Conservation (phyloP, 30 jellyfish, hydroid and myxozoan species). For the Pelagia noctiluca region DNA sequence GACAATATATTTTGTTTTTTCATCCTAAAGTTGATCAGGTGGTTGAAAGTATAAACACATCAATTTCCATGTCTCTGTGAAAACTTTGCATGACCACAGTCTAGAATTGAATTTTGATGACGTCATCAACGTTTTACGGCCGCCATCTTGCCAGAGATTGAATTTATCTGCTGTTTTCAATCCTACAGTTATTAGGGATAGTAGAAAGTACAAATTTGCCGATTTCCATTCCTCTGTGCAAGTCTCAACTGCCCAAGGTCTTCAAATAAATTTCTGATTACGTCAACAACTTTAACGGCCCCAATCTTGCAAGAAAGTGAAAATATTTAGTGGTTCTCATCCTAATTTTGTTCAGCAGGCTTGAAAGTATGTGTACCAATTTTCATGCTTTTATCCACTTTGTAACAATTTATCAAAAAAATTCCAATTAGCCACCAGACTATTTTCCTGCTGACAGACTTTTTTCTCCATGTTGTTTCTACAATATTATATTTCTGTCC, state of each 20-base stretch:
- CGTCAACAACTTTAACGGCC: constrained; percentile 28
- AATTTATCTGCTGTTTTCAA: constrained; percentile 2
- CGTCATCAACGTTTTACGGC: not conserved
- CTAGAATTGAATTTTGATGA: too few species aligned
- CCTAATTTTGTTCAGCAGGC: not conserved
- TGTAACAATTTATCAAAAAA: constrained; percentile 22
- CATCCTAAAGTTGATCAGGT: too few species aligned
- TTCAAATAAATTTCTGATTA: constrained; percentile 8
- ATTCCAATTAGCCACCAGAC: too few species aligned
- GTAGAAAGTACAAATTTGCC: not conserved
- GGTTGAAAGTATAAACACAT: too few species aligned
- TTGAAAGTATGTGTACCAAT: constrained; percentile 16
- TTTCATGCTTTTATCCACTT: constrained; percentile 22
- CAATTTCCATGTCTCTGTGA: too few species aligned
- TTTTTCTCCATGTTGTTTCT: too few species aligned
- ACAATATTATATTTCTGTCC: too few species aligned
- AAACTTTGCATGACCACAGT: too few species aligned
- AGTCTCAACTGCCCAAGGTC: not conserved
- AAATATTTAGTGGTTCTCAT: constrained; percentile 7
- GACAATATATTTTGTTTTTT: too few species aligned
- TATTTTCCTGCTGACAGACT: too few species aligned
- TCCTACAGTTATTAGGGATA: constrained; percentile 12
- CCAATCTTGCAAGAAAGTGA: constrained; percentile 34
- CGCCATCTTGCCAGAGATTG: constrained; percentile 36
- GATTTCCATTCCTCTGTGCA: constrained; percentile 11